Base-by-base conservation (phyloP, 2,113 vertebrate species). In the Heliornis fulica region DNA sequence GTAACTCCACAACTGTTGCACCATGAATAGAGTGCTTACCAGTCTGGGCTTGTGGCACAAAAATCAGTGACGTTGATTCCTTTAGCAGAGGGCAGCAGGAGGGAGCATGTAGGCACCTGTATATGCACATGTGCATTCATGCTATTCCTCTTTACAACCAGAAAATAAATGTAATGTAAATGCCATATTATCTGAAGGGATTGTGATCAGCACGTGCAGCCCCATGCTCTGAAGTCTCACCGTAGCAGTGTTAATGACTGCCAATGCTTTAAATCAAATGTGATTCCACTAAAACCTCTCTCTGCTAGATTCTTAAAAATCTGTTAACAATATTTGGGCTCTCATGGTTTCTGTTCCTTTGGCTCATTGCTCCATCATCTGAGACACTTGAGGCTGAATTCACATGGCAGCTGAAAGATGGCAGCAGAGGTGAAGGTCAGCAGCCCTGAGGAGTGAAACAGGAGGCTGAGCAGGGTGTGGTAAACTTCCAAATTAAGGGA, bases 371-470 rank as follows among this genome's bases (percentile, higher is more conserved):
- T 92, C 61, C 21, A 1, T 4, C 13, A 31, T 29, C 41, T 1
- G 3, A 36, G 86, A 45, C 36, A 14, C 64, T 15, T 3, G 2
- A 0, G 6, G 56, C 68, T 28, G 76, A 57, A 66, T 32, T 68
- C 8, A 2, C 7, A 2, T 0, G 1, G 40, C 0, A 3, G 60
- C 72, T 91, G 81, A 91, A 87, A 81, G 78, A 87, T 87, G 69
- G 77, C 79, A 61, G 56, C 25, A n/a, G 59, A 90, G 66, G 81
- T 87, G 74, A 83, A 92, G 95, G 80, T 89, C 79, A 59, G 54
- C 64, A 89, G 82, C 71, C 41, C 36, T 2, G 4, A 86, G 66
- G 75, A 88, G 56, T 51, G 41, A 69, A 96, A 81, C 40, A 64
- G 50, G 34, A 90, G 78, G 68, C 34, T 48, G 32, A 65, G 56